A percentile compares a stretch with the other conserved stretches of the same genome.
Evolutionary conservation across 2,113 vertebrate genomes (phyloP).

Genomic region (Upupa epops): DNA sequence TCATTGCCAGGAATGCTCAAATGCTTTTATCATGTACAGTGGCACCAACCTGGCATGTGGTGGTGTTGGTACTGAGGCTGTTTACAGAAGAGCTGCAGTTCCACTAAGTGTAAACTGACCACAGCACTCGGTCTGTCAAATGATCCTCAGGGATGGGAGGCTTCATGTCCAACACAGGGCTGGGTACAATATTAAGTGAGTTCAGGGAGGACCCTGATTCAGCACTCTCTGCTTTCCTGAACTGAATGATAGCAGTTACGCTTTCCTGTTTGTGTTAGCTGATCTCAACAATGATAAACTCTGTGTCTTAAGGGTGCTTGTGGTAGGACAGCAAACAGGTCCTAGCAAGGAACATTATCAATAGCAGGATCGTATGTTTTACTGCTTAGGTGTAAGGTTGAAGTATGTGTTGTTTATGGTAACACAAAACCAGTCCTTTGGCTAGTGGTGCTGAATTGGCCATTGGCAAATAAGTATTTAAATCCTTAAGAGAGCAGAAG

Average conservation of each 20-base stretch:
- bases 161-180: neutral
- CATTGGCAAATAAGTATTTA: neutral
- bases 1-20: neutral
- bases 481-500: neutral
- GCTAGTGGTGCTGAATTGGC: neutral
- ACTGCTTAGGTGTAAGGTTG: neutral
- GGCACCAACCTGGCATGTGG: neutral
- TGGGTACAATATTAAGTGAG: neutral
- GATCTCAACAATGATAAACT: neutral
- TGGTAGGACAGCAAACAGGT: conserved; percentile 3
- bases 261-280: neutral
- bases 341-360: neutral
- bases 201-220: conserved; percentile 54
- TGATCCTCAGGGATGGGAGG: neutral
- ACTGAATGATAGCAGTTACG: neutral
- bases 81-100: neutral
- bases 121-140: neutral
- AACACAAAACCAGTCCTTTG: neutral
- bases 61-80: neutral
- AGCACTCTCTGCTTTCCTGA: conserved; percentile 38
- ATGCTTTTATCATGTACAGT: neutral
- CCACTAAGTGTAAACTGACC: neutral
- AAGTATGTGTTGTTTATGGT: neutral
- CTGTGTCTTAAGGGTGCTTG: neutral
- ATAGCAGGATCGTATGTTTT: rapidly evolving